These are phyloP conservation scores for Cheilosia vulpina DNA, from an alignment of 2,888 invertebrate species.

Conservation along the genomic window DNA sequence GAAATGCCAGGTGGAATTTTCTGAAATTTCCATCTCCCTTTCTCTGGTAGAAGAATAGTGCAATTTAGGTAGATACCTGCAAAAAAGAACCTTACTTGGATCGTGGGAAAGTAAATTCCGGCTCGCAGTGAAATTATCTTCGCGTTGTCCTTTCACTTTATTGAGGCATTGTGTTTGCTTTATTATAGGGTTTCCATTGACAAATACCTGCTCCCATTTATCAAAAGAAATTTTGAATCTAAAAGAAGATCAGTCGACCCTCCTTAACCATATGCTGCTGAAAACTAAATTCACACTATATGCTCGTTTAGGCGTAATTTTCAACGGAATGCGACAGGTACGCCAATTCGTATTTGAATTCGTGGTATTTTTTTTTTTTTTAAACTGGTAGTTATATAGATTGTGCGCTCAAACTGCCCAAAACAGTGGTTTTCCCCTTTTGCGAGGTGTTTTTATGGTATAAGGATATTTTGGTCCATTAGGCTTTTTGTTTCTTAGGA, in stretches of 20 bases:
- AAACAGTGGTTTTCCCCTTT: constrained; percentile 29
- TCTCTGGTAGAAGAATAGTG: background rate
- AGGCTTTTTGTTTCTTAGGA: no score
- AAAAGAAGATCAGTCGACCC: constrained; percentile 76
- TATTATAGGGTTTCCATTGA: constrained; percentile 57
- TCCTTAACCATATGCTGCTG: constrained; percentile 81
- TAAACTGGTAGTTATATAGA: background rate
- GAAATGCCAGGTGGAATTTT: constrained; percentile 78
- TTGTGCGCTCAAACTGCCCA: constrained; percentile 6
- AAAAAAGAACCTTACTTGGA: constrained; percentile 35
- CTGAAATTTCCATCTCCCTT: constrained; percentile 10
- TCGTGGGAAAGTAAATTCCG: constrained; percentile 67
- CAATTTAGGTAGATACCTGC: constrained; percentile 46
- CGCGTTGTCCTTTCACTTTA: constrained; percentile 52
- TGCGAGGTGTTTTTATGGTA: background rate
- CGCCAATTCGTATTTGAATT: constrained; percentile 53
- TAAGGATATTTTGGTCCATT: no score
- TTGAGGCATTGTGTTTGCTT: constrained; percentile 33
- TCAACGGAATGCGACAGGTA: constrained; percentile 25
- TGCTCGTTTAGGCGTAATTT: constrained; percentile 48
- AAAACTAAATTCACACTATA: constrained; percentile 67
- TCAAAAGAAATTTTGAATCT: constrained; percentile 15
- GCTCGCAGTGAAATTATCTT: constrained; percentile 38
- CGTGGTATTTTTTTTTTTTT: background rate
- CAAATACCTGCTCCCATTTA: constrained; percentile 54